These are phyloP conservation scores for Ranitomeya variabilis DNA, from an alignment of 2,113 vertebrate genomes.

Conservation along the genomic window DNA sequence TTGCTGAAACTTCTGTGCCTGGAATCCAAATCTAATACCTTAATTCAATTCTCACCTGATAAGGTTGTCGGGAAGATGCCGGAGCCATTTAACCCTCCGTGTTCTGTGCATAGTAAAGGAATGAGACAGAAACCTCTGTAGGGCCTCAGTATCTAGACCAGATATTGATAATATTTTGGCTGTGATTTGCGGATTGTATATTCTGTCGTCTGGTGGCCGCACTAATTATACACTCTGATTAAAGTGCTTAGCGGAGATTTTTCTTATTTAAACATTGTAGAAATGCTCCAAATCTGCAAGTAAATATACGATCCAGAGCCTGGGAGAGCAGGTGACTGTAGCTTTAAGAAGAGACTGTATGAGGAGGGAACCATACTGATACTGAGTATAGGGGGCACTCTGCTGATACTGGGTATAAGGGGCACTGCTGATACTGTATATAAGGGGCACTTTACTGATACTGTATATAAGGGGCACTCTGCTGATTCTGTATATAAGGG, in stretches of 20 bases:
- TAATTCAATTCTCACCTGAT: slow-evolving; percentile 48
- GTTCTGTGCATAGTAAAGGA: not conserved
- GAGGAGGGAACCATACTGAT: too few relatives aligned
- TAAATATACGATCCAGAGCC: too few relatives aligned
- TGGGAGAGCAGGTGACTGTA: too few relatives aligned
- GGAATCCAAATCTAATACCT: slow-evolving; percentile 45
- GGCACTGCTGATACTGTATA: not conserved
- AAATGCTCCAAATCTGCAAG: too few relatives aligned
- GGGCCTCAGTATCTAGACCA: not conserved
- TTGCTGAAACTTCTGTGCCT: slow-evolving; percentile 32
- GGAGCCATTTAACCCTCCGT: slow-evolving; percentile 6
- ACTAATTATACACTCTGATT: too few relatives aligned
- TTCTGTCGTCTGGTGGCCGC: not conserved
- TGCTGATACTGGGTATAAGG: not conserved
- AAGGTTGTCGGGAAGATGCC: slow-evolving; percentile 1
- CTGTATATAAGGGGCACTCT: not conserved
- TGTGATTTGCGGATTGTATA: not conserved
- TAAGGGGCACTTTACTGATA: not conserved
- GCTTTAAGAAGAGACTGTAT: too few relatives aligned
- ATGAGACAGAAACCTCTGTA: not conserved
- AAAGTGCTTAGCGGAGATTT: too few relatives aligned
- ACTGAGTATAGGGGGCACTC: not conserved
- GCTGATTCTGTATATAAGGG: not conserved
- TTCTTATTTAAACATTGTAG: too few relatives aligned
- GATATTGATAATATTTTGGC: not conserved